Evolutionary conservation across 2,113 vertebrate genomes (phyloP).

Genomic region (Mustela nigripes): DNA sequence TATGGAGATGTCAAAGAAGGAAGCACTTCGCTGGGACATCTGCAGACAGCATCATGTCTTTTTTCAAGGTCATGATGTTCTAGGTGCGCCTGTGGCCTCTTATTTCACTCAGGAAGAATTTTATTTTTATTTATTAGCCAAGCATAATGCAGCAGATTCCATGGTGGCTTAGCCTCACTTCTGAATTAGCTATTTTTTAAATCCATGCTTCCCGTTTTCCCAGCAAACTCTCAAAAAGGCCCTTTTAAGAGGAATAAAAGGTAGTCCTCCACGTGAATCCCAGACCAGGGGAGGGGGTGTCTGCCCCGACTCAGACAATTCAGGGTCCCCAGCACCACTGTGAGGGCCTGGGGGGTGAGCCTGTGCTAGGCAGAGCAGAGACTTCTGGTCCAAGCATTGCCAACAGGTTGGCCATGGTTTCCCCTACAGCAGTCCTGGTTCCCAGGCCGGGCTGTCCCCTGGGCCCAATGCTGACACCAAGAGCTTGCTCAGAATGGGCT

Average conservation of each 20-base stretch:
- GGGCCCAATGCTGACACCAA: not conserved
- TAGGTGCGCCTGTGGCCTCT: not conserved
- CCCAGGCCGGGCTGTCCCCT: not conserved
- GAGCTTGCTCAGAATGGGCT: not conserved
- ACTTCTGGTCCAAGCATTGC: not conserved
- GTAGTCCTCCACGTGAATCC: not conserved
- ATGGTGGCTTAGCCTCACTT: not conserved
- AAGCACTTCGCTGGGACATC: not conserved
- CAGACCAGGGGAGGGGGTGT: not conserved
- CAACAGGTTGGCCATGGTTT: too few species aligned
- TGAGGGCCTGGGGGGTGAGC: not conserved
- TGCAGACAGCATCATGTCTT: too few species aligned
- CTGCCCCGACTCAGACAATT: not conserved
- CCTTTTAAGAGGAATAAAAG: not conserved
- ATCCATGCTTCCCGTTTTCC: not conserved
- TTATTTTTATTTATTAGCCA: not conserved
- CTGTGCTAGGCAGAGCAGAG: not conserved
- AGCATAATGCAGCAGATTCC: not conserved
- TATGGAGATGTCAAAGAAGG: not conserved
- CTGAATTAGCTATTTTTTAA: not conserved
- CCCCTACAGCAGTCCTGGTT: not conserved
- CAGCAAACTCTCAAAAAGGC: not conserved
- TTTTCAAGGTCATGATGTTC: not conserved
- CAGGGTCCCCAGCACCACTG: rapidly evolving
- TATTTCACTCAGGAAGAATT: not conserved